Evolutionary conservation across 2,888 invertebrate species (phyloP).

Genomic region (Augiades crinisus): DNA sequence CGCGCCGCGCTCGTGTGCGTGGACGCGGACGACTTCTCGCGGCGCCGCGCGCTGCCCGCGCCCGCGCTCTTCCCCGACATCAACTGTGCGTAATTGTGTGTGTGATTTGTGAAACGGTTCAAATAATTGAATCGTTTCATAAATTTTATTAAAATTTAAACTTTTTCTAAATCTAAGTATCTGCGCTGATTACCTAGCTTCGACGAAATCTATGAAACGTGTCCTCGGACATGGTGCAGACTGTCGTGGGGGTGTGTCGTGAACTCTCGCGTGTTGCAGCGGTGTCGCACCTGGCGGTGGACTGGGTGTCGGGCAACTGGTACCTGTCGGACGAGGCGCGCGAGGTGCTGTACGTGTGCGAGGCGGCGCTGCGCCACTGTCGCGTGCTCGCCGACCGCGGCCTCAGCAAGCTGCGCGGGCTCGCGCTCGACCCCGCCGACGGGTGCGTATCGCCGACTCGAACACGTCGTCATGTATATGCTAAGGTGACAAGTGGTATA

Average conservation of each 20-base stretch:
- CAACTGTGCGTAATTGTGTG: conserved; percentile 77
- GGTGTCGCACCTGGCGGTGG: conserved; percentile 88
- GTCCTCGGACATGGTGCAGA: too few relatives aligned
- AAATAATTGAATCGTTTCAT: too few relatives aligned
- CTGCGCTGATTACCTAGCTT: too few relatives aligned
- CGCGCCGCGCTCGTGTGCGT: conserved; percentile 83
- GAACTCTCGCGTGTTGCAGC: conserved; percentile 59
- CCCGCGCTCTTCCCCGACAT: conserved; percentile 84
- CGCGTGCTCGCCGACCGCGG: conserved; percentile 85
- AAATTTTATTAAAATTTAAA: too few relatives aligned
- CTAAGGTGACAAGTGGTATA: too few relatives aligned
- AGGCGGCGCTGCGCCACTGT: conserved; percentile 82
- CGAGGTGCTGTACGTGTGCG: conserved; percentile 87
- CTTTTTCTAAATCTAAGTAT: too few relatives aligned
- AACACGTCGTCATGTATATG: too few relatives aligned
- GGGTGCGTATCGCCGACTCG: conserved; percentile 38
- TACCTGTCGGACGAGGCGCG: conserved; percentile 88
- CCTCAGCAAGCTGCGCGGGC: conserved; percentile 85
- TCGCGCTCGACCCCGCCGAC: conserved; percentile 87
- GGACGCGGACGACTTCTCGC: conserved; percentile 82
- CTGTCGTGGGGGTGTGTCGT: not conserved
- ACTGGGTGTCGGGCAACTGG: conserved; percentile 94
- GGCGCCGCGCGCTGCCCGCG: conserved; percentile 75
- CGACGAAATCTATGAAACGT: too few relatives aligned
- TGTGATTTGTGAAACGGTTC: too few relatives aligned